These are phyloP conservation scores for Mesochorus sp. DNA, from an alignment of 2,888 invertebrate genomes.

Conservation along the genomic window DNA sequence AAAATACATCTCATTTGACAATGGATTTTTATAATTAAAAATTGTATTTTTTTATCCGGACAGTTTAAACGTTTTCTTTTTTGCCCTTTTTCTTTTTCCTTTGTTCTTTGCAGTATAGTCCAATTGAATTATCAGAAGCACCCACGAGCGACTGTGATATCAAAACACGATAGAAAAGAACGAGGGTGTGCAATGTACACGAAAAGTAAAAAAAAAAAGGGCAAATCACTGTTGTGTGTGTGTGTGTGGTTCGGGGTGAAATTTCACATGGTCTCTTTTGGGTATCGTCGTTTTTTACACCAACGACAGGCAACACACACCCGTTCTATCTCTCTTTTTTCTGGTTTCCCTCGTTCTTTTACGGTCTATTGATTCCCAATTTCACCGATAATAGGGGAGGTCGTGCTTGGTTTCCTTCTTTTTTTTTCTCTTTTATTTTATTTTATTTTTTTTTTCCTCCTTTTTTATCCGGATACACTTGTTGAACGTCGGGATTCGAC, in stretches of 20 bases:
- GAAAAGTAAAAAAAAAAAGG: slow-evolving; percentile 35
- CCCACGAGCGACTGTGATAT: slow-evolving; percentile 2
- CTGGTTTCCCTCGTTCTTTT: slow-evolving; percentile 67
- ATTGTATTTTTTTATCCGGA: too few species aligned
- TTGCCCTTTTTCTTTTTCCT: not conserved
- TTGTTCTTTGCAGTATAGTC: not conserved
- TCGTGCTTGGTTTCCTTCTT: slow-evolving; percentile 65
- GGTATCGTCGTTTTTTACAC: slow-evolving; percentile 61
- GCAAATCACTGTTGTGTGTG: slow-evolving; percentile 55
- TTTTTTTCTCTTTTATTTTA: slow-evolving; percentile 32
- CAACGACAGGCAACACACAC: slow-evolving; percentile 30
- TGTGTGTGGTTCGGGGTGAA: slow-evolving; percentile 53
- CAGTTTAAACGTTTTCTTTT: not conserved
- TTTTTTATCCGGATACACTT: slow-evolving; percentile 80
- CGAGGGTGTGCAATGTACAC: too few species aligned
- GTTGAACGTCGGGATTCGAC: slow-evolving; percentile 76
- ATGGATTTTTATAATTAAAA: too few species aligned
- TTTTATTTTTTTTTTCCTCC: slow-evolving; percentile 59
- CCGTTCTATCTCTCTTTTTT: slow-evolving; percentile 5
- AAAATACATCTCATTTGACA: too few species aligned
- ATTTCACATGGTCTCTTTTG: slow-evolving; percentile 54
- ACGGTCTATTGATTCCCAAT: slow-evolving; percentile 81
- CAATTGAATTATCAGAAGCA: slow-evolving; percentile 55
- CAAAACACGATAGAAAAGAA: slow-evolving; percentile 11
- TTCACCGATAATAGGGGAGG: slow-evolving; percentile 78